Conservation (phyloP, 2,888 invertebrate species). For the Clistopyga incitator region DNA sequence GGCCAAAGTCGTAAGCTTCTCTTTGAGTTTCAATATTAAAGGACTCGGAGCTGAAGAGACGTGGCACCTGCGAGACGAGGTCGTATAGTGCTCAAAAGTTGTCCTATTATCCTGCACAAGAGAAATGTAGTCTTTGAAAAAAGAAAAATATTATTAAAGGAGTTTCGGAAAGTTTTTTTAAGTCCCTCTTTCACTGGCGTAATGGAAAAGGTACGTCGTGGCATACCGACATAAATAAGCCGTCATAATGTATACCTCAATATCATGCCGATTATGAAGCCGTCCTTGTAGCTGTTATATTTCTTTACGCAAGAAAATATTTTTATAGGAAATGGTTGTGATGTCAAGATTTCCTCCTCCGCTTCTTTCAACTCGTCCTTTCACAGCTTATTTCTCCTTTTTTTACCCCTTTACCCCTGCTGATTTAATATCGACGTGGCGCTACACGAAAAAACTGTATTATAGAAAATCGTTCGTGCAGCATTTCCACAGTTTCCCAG, state of each 20-base stretch:
- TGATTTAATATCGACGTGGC: background rate
- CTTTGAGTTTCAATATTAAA: background rate
- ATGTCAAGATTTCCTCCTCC: constrained; percentile 24
- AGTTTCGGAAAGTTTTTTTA: background rate
- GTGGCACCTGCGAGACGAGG: background rate
- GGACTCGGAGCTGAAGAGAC: background rate
- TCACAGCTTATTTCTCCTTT: background rate
- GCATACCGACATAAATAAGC: constrained; percentile 20
- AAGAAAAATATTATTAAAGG: constrained; percentile 8
- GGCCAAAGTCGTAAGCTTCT: background rate
- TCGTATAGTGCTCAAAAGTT: background rate
- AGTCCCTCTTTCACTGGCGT: background rate
- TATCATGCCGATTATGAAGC: constrained; percentile 15
- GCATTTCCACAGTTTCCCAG: background rate
- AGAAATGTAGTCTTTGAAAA: constrained; percentile 1
- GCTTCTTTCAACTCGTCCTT: background rate
- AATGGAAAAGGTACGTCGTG: constrained; percentile 35
- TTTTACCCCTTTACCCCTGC: background rate
- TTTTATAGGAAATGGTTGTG: constrained; percentile 22
- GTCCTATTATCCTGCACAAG: background rate
- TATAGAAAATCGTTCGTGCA: background rate
- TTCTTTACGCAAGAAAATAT: constrained; percentile 20
- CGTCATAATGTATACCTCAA: constrained; percentile 5
- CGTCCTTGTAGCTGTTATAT: background rate
- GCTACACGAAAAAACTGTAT: background rate